Percentiles rank a stretch among this genome's conserved stretches.
Conservation (phyloP, 2,888 invertebrate genomes). For the Mycogona germanica region DNA sequence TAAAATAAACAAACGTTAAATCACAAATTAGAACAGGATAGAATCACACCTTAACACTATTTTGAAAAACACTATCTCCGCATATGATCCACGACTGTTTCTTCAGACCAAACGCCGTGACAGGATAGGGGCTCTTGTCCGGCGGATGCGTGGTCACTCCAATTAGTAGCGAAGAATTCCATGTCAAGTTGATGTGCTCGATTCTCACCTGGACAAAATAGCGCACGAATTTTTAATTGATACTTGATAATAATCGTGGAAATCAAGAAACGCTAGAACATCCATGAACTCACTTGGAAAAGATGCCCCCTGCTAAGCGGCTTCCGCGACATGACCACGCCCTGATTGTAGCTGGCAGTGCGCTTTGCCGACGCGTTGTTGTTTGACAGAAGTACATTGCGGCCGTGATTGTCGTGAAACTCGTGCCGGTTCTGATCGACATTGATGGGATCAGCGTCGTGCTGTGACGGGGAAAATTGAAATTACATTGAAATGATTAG, state of each 20-base stretch:
- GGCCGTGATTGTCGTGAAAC: constrained; percentile 63
- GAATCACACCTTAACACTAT: constrained; percentile 56
- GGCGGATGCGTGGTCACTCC: constrained; percentile 68
- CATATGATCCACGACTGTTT: constrained; percentile 70
- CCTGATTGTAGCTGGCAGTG: constrained; percentile 68
- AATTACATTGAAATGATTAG: too few species aligned
- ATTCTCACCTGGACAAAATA: constrained; percentile 40
- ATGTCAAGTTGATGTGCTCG: constrained; percentile 55
- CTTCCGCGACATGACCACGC: constrained; percentile 42
- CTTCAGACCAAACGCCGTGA: constrained; percentile 61
- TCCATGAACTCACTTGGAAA: constrained; percentile 46
- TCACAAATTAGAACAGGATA: too few species aligned
- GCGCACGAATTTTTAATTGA: too few species aligned
- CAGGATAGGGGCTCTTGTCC: constrained; percentile 49
- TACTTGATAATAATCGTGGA: neutral
- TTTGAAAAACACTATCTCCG: constrained; percentile 65
- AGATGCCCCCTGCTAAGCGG: constrained; percentile 52
- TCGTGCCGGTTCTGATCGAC: constrained; percentile 21
- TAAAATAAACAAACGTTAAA: too few species aligned
- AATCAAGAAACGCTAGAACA: neutral
- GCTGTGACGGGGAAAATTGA: too few species aligned
- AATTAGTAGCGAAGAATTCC: constrained; percentile 62
- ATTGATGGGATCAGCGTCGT: constrained; percentile 12
- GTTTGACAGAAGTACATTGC: constrained; percentile 57
- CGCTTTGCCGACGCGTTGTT: constrained; percentile 53